A percentile compares a stretch with the other conserved stretches of the same genome.
Evolutionary conservation across 2,888 invertebrate species (phyloP).

Genomic region (Erebia epiphron): DNA sequence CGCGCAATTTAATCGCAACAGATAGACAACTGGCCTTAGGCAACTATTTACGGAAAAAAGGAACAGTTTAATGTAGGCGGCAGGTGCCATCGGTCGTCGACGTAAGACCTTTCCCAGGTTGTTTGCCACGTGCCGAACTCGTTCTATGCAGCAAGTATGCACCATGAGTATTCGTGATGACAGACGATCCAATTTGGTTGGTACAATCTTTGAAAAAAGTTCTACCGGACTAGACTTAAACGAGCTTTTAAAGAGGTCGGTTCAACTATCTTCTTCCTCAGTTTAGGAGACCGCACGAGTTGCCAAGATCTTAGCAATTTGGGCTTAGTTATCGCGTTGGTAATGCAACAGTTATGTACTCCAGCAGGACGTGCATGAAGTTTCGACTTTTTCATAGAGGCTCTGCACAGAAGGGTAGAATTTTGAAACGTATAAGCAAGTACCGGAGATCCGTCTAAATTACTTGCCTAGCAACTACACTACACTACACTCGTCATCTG

Average conservation of each 20-base stretch:
- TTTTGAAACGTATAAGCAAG: neutral
- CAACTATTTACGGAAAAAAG: conserved; percentile 22
- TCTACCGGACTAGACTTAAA: neutral
- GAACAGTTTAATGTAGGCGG: conserved; percentile 39
- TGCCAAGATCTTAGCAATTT: no score
- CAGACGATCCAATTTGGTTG: conserved; percentile 10
- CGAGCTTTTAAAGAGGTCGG: neutral
- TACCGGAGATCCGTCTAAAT: neutral
- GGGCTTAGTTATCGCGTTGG: no score
- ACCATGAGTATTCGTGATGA: neutral
- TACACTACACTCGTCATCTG: no score
- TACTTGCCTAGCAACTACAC: no score
- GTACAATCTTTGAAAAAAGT: neutral
- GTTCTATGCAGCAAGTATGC: conserved; percentile 48
- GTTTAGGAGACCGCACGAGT: neutral
- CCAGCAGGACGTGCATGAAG: neutral
- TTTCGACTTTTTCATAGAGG: neutral
- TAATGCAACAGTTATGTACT: no score
- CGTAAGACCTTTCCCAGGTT: conserved; percentile 70
- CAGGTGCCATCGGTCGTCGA: conserved; percentile 73
- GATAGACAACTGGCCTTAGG: conserved; percentile 16
- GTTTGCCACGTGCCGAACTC: conserved; percentile 62
- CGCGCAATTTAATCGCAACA: conserved; percentile 31
- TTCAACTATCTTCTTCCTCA: neutral
- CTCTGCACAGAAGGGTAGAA: neutral